Conservation (phyloP, 2,113 vertebrate species). For the Tragulus kanchil region DNA sequence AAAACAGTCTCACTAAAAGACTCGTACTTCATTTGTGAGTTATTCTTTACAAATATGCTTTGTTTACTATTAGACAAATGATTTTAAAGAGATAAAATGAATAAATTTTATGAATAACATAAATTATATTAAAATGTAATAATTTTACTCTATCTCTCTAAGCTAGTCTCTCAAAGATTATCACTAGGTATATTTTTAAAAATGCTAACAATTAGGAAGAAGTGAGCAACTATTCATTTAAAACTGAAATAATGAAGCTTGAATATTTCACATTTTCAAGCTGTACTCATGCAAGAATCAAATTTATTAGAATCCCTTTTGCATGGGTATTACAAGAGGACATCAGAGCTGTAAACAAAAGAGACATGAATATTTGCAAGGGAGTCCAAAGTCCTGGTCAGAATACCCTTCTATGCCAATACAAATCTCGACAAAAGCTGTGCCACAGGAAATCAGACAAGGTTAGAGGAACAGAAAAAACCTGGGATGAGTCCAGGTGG, state of each 20-base stretch:
- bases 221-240: constrained; percentile 15
- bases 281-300: constrained; percentile 43
- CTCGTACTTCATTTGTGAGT: background rate
- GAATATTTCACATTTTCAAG: constrained; percentile 57
- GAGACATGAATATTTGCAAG: constrained; percentile 74
- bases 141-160: constrained; percentile 48
- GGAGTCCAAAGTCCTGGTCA: constrained; percentile 28
- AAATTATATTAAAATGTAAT: background rate
- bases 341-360: constrained; percentile 80
- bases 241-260: constrained; percentile 56
- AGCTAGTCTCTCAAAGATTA: constrained; percentile 50
- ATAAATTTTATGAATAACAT: background rate
- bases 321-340: constrained; percentile 85
- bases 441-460: constrained; percentile 58
- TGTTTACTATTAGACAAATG: constrained; percentile 34
- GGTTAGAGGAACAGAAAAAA: constrained; percentile 53
- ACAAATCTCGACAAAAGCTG: constrained; percentile 43
- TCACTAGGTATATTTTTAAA: constrained; percentile 34
- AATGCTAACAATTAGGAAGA: constrained; percentile 38
- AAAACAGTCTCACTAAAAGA: background rate
- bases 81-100: constrained; percentile 49
- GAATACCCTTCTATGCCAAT: constrained; percentile 19
- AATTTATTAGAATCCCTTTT: constrained; percentile 79
- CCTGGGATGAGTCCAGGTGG: constrained; percentile 42
- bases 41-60: background rate